A percentile compares a stretch with the other conserved stretches of the same genome.
Evolutionary conservation across 2,797 vertebrate species (phyloP).

Genomic region (Takifugu ocellatus): DNA sequence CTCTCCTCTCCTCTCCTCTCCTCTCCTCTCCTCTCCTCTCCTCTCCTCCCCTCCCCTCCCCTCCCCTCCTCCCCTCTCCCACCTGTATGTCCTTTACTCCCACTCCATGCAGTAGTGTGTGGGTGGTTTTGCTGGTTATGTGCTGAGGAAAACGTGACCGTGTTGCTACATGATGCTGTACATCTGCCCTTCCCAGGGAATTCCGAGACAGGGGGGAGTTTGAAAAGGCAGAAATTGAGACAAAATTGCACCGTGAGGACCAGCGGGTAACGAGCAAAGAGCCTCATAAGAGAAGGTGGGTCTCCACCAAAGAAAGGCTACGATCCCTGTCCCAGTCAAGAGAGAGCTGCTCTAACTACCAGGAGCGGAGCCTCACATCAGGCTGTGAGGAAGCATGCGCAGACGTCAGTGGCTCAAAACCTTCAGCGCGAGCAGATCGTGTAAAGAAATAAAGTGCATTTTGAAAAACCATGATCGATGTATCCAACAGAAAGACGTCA

Average conservation of each 20-base stretch:
- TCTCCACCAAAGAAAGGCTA: constrained; percentile 10
- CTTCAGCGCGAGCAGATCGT: constrained; percentile 11
- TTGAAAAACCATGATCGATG: not conserved
- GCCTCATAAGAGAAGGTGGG: constrained; percentile 23
- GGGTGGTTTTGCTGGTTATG: constrained; percentile 54
- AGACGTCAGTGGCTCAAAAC: constrained; percentile 42
- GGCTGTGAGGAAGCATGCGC: constrained; percentile 26
- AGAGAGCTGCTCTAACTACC: constrained; percentile 60
- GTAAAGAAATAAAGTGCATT: not conserved
- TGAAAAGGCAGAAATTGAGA: constrained; percentile 78
- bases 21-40: constrained; percentile 10
- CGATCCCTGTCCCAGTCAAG: constrained; percentile 30
- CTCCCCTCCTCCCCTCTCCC: constrained; percentile 33
- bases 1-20: not conserved
- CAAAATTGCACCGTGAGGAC: constrained; percentile 77
- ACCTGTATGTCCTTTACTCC: constrained; percentile 60
- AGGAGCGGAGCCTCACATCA: constrained; percentile 46
- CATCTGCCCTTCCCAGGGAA: constrained; percentile 73
- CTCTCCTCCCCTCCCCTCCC: constrained; percentile 26
- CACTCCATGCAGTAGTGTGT: constrained; percentile 59
- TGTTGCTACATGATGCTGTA: constrained; percentile 53
- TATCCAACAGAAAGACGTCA: constrained; percentile 40
- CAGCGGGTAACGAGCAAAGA: constrained; percentile 53
- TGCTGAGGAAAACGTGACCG: constrained; percentile 50
- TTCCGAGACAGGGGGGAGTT: constrained; percentile 77